Base-by-base conservation (phyloP, 2,888 invertebrate species). In the Noctua janthina region DNA sequence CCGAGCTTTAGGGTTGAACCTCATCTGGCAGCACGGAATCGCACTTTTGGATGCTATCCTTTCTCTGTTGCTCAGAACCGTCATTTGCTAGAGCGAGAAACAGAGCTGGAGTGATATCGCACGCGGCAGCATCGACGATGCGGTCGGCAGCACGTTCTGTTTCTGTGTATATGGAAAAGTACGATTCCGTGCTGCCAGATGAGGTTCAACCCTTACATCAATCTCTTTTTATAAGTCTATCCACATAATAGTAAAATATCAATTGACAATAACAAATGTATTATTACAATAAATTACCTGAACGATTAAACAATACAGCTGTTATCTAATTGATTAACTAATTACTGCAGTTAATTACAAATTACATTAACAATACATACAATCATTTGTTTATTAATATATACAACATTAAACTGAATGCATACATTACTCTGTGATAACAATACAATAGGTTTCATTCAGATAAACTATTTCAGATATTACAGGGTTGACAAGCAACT, bases 271-370 rank as follows among this genome's bases (percentile, higher is more conserved):
- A 59, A 29, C 13, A 17, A 10, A 23, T 29, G 29, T 23, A 17
- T 11, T 43, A 70, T 43, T 46, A 59, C 51, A 78, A 51, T 64
- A 51, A 54, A 77, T 68, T 59, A 71, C 39, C 20, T 56, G 29
- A 68, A 71, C 20, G 2, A 66, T 78, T 66, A 73, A 78, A 54
- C 76, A 83, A 78, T 1, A 51, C 15, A 62, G 13, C n/a, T 51
- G n/a, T 83, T 86, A 85, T 76, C 66, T 49, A 29, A 76, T 15
- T 46, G 35, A 76, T 71, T 74, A 72, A 83, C n/a, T 66, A 74
- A 85, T 86, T 74, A 13, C 56, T 43, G 49, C 59, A 72, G 59
- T 86, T 77, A 74, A 71, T 74, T 64, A 74, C 62, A 39, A 4
- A 23, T 1, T n/a, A 62, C 17, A 73, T 46, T 54, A 59, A 70